Evolutionary conservation across 2,888 invertebrate species (phyloP), one percentile per base, ranked within the genome.

Genomic region (Frankliniella fusca): DNA sequence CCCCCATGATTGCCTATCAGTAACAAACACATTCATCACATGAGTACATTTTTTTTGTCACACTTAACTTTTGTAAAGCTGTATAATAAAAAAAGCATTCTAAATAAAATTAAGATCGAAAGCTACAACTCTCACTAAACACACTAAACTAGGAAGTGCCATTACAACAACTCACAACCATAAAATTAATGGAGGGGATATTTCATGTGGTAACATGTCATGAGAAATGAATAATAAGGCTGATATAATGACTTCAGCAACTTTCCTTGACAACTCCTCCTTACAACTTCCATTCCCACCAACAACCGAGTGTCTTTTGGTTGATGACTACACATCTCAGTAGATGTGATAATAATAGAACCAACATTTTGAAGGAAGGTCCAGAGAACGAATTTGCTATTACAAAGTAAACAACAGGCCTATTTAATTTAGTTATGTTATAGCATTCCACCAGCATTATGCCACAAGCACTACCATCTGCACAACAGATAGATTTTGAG

Each of bases 51-150:
- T 76, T 54, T 54, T 54, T 76, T 76, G 70, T 76, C 23, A 76
- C 70, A 76, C 70, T 76, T 76, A 76, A 76, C 70, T 76, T 76
- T 76, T 76, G 70, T 76, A 76, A 76, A 76, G 70, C 70, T 76
- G 70, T 27, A 76, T 76, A 76, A 76, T 76, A 76, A 76, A 76
- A 70, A 76, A 76, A 76, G 70, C 70, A 76, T 76, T 76, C 70
- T 76, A 76, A 23, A 76, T 76, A 76, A 76, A 27, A 76, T 76
- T 76, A 76, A 76, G 70, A 76, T 76, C 70, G 27, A 76, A 76
- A 76, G 70, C 70, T 76, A 76, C n/a, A 76, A 27, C 27, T 76
- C 70, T 76, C 70, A 76, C 70, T 76, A 76, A 27, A 76, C 70
- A 76, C n/a, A 76, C 70, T 76, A 76, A 76, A 27, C 70, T 76